These are phyloP conservation scores for Clarias batrachus DNA, from an alignment of 2,113 vertebrate genomes.

Conservation along the genomic window DNA sequence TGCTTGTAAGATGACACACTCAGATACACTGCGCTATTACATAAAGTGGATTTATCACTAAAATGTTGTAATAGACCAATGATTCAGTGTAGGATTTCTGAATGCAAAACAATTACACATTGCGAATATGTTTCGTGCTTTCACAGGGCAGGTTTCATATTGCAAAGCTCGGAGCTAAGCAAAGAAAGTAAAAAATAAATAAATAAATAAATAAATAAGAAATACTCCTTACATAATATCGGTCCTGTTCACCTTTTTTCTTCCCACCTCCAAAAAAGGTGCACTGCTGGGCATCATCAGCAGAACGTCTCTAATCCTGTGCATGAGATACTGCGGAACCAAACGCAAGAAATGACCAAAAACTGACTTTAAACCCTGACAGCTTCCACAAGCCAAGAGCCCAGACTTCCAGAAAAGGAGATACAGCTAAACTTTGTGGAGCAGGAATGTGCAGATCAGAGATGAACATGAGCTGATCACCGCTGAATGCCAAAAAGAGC, in stretches of 20 bases:
- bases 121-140: neutral
- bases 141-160: neutral
- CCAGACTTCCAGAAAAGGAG: slow-evolving; percentile 53
- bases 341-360: slow-evolving; percentile 27
- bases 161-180: too few relatives aligned
- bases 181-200: neutral
- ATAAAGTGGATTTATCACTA: slow-evolving; percentile 13
- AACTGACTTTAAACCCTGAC: slow-evolving; percentile 42
- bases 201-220: too few relatives aligned
- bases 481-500: slow-evolving; percentile 30
- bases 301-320: slow-evolving; percentile 31
- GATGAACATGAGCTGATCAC: slow-evolving; percentile 35
- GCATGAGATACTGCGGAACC: slow-evolving; percentile 28
- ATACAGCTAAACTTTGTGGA: slow-evolving; percentile 26
- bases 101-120: neutral
- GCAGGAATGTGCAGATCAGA: slow-evolving; percentile 46
- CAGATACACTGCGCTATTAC: neutral
- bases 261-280: slow-evolving; percentile 41
- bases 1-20: neutral
- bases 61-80: neutral
- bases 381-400: slow-evolving; percentile 12
- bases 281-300: slow-evolving; percentile 1
- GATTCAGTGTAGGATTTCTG: neutral
- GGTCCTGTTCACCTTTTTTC: slow-evolving; percentile 5
- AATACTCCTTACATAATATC: slow-evolving; percentile 6